Conservation (phyloP, 2,113 vertebrate species). For the Pygathrix nemaeus region DNA sequence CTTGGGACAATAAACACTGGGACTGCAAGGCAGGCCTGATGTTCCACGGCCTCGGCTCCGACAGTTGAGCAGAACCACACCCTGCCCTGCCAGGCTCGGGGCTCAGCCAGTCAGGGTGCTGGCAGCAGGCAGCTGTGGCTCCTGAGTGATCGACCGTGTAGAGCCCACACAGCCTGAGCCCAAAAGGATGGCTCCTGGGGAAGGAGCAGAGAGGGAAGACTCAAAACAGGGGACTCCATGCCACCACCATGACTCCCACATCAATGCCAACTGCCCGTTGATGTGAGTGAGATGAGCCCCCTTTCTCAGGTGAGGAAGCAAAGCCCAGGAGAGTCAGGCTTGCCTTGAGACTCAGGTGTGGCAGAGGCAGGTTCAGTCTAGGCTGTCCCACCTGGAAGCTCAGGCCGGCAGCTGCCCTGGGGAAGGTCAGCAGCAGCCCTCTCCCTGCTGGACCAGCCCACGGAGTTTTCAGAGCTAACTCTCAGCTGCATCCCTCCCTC, state of each 20-base stretch:
- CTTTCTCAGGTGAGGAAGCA: neutral
- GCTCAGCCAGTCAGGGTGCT: neutral
- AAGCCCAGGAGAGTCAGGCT: neutral
- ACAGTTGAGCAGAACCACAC: neutral
- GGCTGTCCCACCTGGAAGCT: neutral
- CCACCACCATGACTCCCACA: neutral
- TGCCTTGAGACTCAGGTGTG: accelerated
- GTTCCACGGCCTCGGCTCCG: neutral
- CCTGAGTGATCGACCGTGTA: neutral
- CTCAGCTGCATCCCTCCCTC: neutral
- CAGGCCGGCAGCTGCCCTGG: neutral
- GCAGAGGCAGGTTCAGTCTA: neutral
- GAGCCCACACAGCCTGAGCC: neutral
- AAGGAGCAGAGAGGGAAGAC: neutral
- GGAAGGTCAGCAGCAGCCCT: neutral
- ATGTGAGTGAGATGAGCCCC: neutral
- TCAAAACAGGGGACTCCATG: neutral
- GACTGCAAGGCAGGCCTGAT: neutral
- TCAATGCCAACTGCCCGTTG: too few species aligned
- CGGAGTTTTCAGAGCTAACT: neutral
- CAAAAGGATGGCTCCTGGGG: neutral
- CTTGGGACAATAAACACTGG: neutral
- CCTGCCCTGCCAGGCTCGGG: neutral
- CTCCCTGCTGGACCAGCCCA: neutral
- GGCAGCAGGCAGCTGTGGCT: neutral